Percentiles rank a stretch among this genome's conserved stretches.
These are phyloP conservation scores for Rotaria sp. DNA, from an alignment of 2,888 invertebrate genomes.

Conservation along the genomic window DNA sequence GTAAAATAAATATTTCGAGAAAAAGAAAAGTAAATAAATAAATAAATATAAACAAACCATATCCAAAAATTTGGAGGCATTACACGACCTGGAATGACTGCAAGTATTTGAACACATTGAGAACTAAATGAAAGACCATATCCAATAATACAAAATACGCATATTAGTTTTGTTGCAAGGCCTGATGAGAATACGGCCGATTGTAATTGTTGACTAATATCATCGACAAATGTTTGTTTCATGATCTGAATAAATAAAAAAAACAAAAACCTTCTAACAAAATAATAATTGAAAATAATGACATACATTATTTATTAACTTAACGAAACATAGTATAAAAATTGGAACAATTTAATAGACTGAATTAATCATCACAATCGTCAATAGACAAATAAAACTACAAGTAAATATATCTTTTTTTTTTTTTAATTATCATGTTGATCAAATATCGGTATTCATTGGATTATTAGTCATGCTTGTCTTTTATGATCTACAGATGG, in stretches of 20 bases:
- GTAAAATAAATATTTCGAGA: not conserved
- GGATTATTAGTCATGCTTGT: not conserved
- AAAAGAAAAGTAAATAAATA: not conserved
- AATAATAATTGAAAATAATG: not conserved
- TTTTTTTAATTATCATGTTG: not conserved
- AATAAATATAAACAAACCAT: slow-evolving; percentile 44
- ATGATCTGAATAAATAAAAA: not conserved
- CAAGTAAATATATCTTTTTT: not conserved
- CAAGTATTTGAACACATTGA: slow-evolving; percentile 63
- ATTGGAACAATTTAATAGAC: not conserved
- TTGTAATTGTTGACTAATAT: slow-evolving; percentile 11
- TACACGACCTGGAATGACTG: slow-evolving; percentile 84
- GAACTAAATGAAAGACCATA: slow-evolving; percentile 24
- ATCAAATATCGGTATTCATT: not conserved
- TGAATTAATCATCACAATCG: not conserved
- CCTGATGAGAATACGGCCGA: slow-evolving; percentile 20
- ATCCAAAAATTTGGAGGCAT: slow-evolving; percentile 73
- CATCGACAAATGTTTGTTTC: slow-evolving; percentile 21
- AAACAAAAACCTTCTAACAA: not conserved
- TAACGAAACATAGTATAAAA: not conserved
- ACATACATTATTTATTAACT: not conserved
- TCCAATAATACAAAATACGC: slow-evolving; percentile 7
- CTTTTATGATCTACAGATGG: not conserved
- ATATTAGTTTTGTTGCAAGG: not conserved
- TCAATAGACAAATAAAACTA: not conserved